phyloP scores from a whole-genome alignment of 2,797 vertebrate species.

The Crenuchus spilurus region DNA sequence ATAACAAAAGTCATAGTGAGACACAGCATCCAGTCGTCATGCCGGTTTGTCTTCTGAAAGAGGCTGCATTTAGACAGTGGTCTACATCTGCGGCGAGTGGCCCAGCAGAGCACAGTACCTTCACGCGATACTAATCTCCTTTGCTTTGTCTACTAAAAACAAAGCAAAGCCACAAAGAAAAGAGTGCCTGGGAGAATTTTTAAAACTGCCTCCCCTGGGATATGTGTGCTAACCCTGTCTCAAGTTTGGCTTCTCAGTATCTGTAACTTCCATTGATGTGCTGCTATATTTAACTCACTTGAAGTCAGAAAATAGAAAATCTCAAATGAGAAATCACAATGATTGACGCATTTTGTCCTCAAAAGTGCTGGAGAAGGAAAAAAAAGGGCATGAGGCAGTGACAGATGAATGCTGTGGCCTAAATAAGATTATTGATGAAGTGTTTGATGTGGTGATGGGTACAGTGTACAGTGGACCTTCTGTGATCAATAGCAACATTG shows the following conservation, averaged over 20 bases:
- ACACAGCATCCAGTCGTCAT: conserved; percentile 28
- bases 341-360: conserved; percentile 23
- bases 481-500: not conserved
- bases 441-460: not conserved
- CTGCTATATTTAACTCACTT: conserved; percentile 34
- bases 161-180: conserved; percentile 69
- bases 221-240: conserved; percentile 69
- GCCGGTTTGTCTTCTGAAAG: conserved; percentile 19
- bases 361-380: not conserved
- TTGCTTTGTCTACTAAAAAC: conserved; percentile 72
- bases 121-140: conserved; percentile 71
- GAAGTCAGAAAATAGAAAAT: conserved; percentile 15
- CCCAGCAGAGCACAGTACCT: conserved; percentile 57
- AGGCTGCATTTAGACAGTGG: not conserved
- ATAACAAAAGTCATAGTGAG: conserved; percentile 36
- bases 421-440: conserved; percentile 6
- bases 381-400: not conserved
- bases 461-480: not conserved
- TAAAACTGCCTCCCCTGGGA: conserved; percentile 63
- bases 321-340: not conserved
- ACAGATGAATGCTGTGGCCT: not conserved
- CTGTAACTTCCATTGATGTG: conserved; percentile 14
- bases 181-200: conserved; percentile 22
- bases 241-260: conserved; percentile 60
- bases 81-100: not conserved